These are phyloP conservation scores for Bambusicola thoracicus DNA, from an alignment of 2,113 vertebrate genomes.

Conservation along the genomic window DNA sequence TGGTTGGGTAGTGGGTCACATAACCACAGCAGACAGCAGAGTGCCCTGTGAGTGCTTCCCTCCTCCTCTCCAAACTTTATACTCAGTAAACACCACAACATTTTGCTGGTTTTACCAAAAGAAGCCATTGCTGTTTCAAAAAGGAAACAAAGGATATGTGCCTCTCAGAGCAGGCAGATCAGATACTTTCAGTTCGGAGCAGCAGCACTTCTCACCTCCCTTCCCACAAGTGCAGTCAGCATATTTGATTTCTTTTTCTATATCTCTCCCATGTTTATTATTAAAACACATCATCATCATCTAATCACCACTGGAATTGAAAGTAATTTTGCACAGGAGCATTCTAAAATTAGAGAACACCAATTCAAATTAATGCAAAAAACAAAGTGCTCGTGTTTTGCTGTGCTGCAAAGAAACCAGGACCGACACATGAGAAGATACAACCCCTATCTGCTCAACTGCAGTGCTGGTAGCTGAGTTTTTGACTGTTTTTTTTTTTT, in stretches of 20 bases:
- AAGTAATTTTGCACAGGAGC: constrained; percentile 46
- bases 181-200: constrained; percentile 29
- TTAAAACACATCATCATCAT: constrained; percentile 13
- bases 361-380: background rate
- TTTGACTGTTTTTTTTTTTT: background rate
- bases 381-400: background rate
- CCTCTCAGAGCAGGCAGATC: constrained; percentile 4
- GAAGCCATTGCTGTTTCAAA: background rate
- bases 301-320: constrained; percentile 14
- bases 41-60: background rate
- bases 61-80: background rate
- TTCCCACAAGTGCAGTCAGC: background rate
- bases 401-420: background rate
- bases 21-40: background rate
- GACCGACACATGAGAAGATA: background rate
- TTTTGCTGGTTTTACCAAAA: background rate
- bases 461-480: background rate
- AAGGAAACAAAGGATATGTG: background rate
- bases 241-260: constrained; percentile 28
- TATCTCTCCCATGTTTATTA: constrained; percentile 24
- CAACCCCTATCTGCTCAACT: background rate
- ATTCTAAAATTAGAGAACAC: constrained; percentile 21
- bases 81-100: background rate
- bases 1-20: accelerated
- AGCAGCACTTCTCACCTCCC: background rate